These are phyloP conservation scores for Cnemophilus loriae DNA, from an alignment of 2,113 vertebrate species.

Conservation along the genomic window DNA sequence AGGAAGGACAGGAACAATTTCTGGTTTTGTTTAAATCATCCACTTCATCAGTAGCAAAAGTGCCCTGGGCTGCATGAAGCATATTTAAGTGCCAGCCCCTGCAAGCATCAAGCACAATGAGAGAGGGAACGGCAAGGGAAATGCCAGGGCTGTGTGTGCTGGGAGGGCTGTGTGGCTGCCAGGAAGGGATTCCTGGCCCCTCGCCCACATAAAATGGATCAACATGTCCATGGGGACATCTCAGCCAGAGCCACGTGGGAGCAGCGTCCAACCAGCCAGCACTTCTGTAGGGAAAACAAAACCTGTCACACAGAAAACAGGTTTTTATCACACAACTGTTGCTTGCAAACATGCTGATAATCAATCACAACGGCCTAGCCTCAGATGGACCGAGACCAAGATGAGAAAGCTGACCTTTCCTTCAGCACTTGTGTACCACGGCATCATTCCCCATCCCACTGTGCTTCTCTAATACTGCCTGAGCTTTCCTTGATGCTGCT, in stretches of 20 bases:
- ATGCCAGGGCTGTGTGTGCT: background rate
- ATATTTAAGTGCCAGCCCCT: background rate
- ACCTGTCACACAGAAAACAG: background rate
- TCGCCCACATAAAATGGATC: rapidly evolving
- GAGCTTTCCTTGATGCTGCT: background rate
- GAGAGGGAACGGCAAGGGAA: background rate
- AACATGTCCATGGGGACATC: rapidly evolving
- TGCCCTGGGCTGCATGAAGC: background rate
- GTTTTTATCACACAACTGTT: background rate
- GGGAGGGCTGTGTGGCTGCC: rapidly evolving
- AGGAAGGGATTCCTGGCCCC: background rate
- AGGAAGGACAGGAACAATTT: background rate
- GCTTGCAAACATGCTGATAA: background rate
- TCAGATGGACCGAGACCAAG: background rate
- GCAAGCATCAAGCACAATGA: background rate
- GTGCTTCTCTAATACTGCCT: background rate
- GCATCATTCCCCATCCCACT: background rate
- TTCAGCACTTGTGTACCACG: background rate
- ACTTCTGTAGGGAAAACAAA: background rate
- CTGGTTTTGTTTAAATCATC: background rate
- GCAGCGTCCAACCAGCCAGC: background rate
- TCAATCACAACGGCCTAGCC: background rate
- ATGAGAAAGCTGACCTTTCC: background rate
- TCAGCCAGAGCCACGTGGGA: background rate
- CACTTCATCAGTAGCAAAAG: background rate